phyloP scores from a whole-genome alignment of 1,140 invertebrate genomes.

The Metopolophium dirhodum region DNA sequence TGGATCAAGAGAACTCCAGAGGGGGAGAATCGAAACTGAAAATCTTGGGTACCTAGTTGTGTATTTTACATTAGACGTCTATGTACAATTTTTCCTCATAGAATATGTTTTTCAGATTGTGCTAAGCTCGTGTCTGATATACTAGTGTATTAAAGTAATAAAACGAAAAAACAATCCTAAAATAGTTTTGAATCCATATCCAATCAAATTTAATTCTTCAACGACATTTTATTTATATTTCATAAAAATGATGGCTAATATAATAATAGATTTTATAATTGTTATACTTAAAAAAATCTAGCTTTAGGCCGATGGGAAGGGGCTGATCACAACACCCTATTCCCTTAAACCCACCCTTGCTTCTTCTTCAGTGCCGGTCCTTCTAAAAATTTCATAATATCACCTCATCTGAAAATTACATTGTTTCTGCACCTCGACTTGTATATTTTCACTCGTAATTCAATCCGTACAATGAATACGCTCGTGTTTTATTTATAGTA shows the following conservation, averaged over 20 bases:
- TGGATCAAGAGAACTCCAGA: not conserved
- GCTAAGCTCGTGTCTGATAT: too few relatives aligned
- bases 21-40: not conserved
- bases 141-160: too few relatives aligned
- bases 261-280: not conserved
- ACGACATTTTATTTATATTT: not conserved
- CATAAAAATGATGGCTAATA: not conserved
- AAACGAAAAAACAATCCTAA: too few relatives aligned
- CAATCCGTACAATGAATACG: not conserved
- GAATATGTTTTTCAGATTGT: not conserved
- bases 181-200: too few relatives aligned
- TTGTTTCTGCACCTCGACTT: not conserved
- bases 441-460: not conserved
- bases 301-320: not conserved
- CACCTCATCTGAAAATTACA: not conserved
- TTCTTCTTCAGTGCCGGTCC: not conserved
- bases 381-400: constrained; percentile 7
- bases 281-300: not conserved
- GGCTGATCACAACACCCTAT: too few relatives aligned
- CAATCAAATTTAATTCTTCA: too few relatives aligned
- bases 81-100: not conserved
- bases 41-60: not conserved
- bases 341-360: not conserved
- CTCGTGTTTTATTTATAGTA: not conserved
- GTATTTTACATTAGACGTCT: not conserved